phyloP scores from a whole-genome alignment of 2,113 vertebrate genomes.

The Choloepus hoffmanni region DNA sequence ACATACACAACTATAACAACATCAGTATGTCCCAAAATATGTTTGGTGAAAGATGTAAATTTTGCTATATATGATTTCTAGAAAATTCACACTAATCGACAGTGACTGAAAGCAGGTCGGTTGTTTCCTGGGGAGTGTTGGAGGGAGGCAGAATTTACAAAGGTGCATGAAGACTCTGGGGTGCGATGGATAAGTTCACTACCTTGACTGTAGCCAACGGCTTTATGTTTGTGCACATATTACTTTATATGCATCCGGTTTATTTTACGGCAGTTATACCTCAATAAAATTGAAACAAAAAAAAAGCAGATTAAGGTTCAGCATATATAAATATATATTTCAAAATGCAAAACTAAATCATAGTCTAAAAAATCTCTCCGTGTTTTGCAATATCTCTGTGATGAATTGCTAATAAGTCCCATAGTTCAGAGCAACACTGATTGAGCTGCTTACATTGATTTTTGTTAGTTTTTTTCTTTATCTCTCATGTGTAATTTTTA shows the following conservation, averaged over 20 bases:
- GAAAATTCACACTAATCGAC: background rate
- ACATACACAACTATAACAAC: background rate
- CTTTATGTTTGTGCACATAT: background rate
- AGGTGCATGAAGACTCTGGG: background rate
- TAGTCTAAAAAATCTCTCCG: too few species aligned
- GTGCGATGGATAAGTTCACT: accelerated
- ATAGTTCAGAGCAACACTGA: background rate
- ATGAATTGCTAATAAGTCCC: background rate
- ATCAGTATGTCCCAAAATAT: background rate
- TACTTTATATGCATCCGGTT: background rate
- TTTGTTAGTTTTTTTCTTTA: background rate
- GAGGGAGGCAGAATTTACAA: background rate
- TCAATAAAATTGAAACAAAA: background rate
- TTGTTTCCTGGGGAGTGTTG: too few species aligned
- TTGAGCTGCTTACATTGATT: background rate
- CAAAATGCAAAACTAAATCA: background rate
- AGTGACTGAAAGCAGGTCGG: background rate
- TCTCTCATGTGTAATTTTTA: background rate
- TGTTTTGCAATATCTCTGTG: background rate
- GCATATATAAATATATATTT: background rate
- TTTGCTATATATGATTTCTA: background rate
- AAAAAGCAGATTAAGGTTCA: background rate
- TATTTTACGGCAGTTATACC: background rate
- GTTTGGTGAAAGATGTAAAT: background rate
- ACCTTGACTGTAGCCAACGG: background rate